phyloP scores from a whole-genome alignment of 2,797 vertebrate genomes.

The Acanthurus leucopareius region DNA sequence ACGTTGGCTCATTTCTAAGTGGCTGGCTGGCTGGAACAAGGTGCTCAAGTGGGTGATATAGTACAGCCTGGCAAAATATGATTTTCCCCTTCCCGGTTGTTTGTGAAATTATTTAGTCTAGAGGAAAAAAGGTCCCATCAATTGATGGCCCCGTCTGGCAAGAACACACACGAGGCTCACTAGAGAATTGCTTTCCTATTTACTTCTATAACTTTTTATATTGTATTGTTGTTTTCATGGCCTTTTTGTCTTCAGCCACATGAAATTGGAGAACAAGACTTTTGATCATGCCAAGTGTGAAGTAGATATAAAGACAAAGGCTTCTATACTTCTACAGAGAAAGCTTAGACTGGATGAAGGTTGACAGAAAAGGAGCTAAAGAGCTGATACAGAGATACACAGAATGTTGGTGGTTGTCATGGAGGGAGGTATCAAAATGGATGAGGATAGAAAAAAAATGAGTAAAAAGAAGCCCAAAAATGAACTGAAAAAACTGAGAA shows the following conservation, averaged over 20 bases:
- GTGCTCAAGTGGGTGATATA: constrained; percentile 54
- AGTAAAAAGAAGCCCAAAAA: background rate
- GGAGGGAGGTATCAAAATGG: background rate
- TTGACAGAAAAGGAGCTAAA: constrained; percentile 25
- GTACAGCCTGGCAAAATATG: constrained; percentile 52
- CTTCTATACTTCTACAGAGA: constrained; percentile 28
- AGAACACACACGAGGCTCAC: constrained; percentile 40
- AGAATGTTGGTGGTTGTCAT: background rate
- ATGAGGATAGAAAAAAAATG: background rate
- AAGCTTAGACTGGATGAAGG: constrained; percentile 11
- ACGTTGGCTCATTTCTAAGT: constrained; percentile 23
- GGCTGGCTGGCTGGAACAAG: constrained; percentile 16
- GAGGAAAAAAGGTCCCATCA: constrained; percentile 53
- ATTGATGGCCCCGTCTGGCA: constrained; percentile 49
- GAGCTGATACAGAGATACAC: constrained; percentile 20
- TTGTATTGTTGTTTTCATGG: constrained; percentile 46
- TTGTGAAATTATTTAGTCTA: constrained; percentile 68
- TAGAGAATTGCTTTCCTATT: constrained; percentile 69
- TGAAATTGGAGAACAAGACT: constrained; percentile 67
- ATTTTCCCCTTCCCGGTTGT: constrained; percentile 48
- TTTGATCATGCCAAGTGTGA: constrained; percentile 65
- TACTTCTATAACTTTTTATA: constrained; percentile 53
- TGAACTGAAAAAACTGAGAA: constrained; percentile 10
- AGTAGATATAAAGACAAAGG: constrained; percentile 51
- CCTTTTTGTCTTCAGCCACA: constrained; percentile 63